Conservation (phyloP, 2,113 vertebrate genomes). For the Takifugu flavidus region DNA sequence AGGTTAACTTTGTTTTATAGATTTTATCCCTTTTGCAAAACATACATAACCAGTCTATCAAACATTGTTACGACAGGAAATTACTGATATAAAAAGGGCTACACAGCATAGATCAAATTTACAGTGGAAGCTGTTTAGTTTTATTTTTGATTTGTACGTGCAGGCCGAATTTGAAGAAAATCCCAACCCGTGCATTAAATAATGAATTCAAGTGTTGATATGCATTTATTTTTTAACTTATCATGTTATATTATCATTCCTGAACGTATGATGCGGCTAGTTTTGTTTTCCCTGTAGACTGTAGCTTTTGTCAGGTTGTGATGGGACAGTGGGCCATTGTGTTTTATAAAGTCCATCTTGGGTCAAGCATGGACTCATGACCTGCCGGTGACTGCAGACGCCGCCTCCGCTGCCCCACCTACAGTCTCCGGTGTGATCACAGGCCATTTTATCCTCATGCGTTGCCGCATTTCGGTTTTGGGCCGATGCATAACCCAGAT, state of each 20-base stretch:
- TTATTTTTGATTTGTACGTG: background rate
- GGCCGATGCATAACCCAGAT: constrained; percentile 73
- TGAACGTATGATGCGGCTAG: background rate
- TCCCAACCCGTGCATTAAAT: background rate
- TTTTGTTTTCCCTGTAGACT: background rate
- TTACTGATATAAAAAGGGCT: too few relatives aligned
- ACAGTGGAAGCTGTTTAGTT: background rate
- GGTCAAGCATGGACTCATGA: constrained; percentile 24
- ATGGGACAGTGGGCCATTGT: background rate
- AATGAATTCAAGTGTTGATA: background rate
- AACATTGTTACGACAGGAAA: too few relatives aligned
- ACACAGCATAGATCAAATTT: background rate
- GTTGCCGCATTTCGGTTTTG: constrained; percentile 64
- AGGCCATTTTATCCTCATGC: constrained; percentile 51
- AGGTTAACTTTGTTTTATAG: too few relatives aligned
- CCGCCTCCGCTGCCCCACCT: background rate
- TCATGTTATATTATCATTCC: background rate
- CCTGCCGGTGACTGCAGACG: constrained; percentile 39
- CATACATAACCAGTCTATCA: too few relatives aligned
- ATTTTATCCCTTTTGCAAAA: too few relatives aligned
- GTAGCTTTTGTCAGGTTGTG: background rate
- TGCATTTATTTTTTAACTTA: background rate
- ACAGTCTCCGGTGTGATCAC: constrained; percentile 13
- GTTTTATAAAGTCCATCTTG: background rate
- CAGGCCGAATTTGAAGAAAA: background rate